Evolutionary conservation across 2,888 invertebrate genomes (phyloP), one percentile per base, ranked within the genome.

Genomic region (Hypsopygia costalis): DNA sequence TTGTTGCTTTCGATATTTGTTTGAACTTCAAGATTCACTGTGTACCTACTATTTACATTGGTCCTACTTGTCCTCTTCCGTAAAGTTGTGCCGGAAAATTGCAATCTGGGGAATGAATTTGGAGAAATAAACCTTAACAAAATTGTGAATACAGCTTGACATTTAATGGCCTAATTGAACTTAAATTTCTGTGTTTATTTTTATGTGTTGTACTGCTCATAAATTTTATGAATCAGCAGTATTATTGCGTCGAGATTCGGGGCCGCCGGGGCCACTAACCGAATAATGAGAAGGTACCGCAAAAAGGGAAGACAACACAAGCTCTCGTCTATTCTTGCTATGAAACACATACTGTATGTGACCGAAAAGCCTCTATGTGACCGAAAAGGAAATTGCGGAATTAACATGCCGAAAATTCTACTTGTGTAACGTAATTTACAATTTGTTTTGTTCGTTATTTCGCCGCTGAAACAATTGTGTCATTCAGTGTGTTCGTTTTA

Each of bases 211-310:
- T 42, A 50, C 45, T 41, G 43, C 34, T 40, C 42, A 45, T 34
- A 60, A 60, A 56, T 51, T 49, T 34, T 39, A 43, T 67, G 68
- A 67, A 46, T 67, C 65, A 66, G 47, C 40, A 34, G 43, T 48
- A 44, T 55, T 47, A 49, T 45, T 52, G 51, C 46, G 38, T 12
- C 33, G 29, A 44, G 35, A 40, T 45, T 36, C 40, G 49, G 44
- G 47, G 45, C 52, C 54, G 56, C 34, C 40, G 49, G 44, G 47
- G 45, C 52, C 54, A 58, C 34, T 52, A 56, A 41, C 58, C 58
- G 49, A 42, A 49, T 58, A 58, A 52, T 49, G 52, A 27, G 28
- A 35, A 48, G 46, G 47, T 43, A 43, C 42, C 36, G 39, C 29
- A 25, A 31, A 37, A 30, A 7, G n/a, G 25, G 25, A 7, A 25